A percentile compares a stretch with the other conserved stretches of the same genome.
phyloP scores from a whole-genome alignment of 2,888 invertebrate genomes.

The Synergus umbraculus region DNA sequence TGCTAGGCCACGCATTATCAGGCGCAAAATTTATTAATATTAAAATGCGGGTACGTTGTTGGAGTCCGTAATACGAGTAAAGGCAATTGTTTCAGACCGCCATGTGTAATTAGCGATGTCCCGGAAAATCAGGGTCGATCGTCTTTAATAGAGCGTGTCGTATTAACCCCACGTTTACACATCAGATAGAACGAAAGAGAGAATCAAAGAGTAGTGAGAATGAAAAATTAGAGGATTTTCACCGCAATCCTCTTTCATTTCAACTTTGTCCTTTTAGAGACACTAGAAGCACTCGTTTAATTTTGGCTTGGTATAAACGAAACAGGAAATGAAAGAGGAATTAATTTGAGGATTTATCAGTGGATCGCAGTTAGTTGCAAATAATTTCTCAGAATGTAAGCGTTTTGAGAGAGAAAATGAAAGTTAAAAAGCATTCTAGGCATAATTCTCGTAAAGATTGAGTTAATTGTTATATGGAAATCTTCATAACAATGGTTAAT shows the following conservation, averaged over 20 bases:
- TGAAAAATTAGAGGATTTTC: not conserved
- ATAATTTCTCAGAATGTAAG: not conserved
- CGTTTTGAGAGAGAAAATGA: not conserved
- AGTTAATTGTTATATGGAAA: not conserved
- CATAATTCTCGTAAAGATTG: not conserved
- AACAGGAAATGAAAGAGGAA: not conserved
- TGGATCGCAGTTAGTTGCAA: not conserved
- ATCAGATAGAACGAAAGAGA: slow-evolving; percentile 66
- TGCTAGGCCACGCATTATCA: slow-evolving; percentile 9
- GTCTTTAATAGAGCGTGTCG: slow-evolving; percentile 69
- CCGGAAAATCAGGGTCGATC: slow-evolving; percentile 59
- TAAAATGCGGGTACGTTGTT: slow-evolving; percentile 49
- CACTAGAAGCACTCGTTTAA: not conserved
- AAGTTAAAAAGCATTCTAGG: not conserved
- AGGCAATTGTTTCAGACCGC: slow-evolving; percentile 45
- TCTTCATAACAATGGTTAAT: not conserved
- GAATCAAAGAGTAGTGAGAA: slow-evolving; percentile 54
- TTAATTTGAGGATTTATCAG: not conserved
- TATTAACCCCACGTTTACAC: slow-evolving; percentile 63
- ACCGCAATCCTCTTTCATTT: not conserved
- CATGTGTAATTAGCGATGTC: slow-evolving; percentile 66
- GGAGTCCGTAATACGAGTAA: slow-evolving; percentile 48
- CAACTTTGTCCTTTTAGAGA: not conserved
- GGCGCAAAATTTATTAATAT: slow-evolving; percentile 54
- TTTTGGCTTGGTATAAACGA: not conserved